phyloP scores from a whole-genome alignment of 2,113 vertebrate species.

The Ameiurus melas region DNA sequence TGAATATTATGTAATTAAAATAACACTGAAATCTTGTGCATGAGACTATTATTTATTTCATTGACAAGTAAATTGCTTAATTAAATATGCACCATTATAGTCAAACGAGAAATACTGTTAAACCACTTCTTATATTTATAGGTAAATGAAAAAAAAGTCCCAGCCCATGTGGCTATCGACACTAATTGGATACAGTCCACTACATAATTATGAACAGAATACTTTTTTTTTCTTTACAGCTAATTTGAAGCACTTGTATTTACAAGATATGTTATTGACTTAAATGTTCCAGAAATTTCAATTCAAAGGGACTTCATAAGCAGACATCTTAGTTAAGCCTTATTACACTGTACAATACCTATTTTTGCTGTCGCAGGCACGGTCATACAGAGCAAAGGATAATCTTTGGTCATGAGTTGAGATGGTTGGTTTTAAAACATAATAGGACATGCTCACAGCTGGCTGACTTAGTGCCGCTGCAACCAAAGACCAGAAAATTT shows the following conservation, averaged over 20 bases:
- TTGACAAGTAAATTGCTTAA: slow-evolving; percentile 12
- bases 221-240: slow-evolving; percentile 41
- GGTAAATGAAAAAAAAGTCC: slow-evolving; percentile 39
- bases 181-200: slow-evolving; percentile 67
- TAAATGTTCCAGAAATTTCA: slow-evolving; percentile 47
- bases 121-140: slow-evolving; percentile 56
- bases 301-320: slow-evolving; percentile 54
- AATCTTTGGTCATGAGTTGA: not conserved
- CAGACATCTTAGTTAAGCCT: slow-evolving; percentile 25
- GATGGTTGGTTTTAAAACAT: no score
- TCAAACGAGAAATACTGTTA: slow-evolving; percentile 51
- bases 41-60: not conserved
- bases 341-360: not conserved
- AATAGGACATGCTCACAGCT: not conserved
- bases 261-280: slow-evolving; percentile 54
- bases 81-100: slow-evolving; percentile 9
- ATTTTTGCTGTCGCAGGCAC: not conserved
- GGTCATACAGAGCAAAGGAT: not conserved
- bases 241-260: slow-evolving; percentile 51
- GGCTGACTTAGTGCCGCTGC: not conserved
- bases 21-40: not conserved
- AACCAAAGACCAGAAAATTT: not conserved
- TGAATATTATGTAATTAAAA: not conserved
- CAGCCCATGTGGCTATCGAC: slow-evolving; percentile 57
- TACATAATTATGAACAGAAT: slow-evolving; percentile 58